Base-by-base conservation (phyloP, 2,797 vertebrate species). In the Arremon aurantiirostris region DNA sequence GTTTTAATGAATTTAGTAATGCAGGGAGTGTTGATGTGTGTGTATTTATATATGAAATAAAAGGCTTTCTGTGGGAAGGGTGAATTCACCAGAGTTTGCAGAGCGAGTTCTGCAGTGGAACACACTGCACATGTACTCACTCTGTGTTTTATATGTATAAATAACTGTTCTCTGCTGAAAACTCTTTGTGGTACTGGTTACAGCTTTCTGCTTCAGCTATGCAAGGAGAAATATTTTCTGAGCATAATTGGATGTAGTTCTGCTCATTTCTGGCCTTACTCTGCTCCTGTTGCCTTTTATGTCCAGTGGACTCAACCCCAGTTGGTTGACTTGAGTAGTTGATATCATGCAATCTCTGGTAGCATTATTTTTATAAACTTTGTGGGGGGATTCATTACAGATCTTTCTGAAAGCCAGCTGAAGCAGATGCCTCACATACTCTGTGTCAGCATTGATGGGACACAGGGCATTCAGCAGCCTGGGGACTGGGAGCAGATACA, bases 261-360 rank as follows among this genome's bases (percentile, higher is more conserved):
- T 89, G 56, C 60, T 78, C 50, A 1, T 73, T 93, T 41, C 56
- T 78, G 84, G 69, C 73, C 63, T 75, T n/a, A 2, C 53, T 85
- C 53, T 75, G 82, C 59, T 92, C 37, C 59, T 7, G 12, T 92
- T 91, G 89, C 89, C 92, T 92, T 95, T 94, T 92, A 81, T 84
- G 85, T 94, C 55, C 91, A 76, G 2, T n/a, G 41, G 60, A 59
- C 73, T 91, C 75, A 26, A 69, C 56, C 42, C 11, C 19, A 42
- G 41, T 42, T n/a, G 30, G 12, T 34, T 82, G 78, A 41, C 46
- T 57, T 20, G 9, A 41, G 55, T 49, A 47, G 49, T n/a, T 95
- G 30, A 6, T 61, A 37, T 83, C 44, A 20, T 11, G 11, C 23
- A 30, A 10, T 27, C 50, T 9, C 52, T 66, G 82, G 27, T 69